Evolutionary conservation across 2,113 vertebrate genomes (phyloP), one percentile per base, ranked within the genome.

Genomic region (Elgaria multicarinata): DNA sequence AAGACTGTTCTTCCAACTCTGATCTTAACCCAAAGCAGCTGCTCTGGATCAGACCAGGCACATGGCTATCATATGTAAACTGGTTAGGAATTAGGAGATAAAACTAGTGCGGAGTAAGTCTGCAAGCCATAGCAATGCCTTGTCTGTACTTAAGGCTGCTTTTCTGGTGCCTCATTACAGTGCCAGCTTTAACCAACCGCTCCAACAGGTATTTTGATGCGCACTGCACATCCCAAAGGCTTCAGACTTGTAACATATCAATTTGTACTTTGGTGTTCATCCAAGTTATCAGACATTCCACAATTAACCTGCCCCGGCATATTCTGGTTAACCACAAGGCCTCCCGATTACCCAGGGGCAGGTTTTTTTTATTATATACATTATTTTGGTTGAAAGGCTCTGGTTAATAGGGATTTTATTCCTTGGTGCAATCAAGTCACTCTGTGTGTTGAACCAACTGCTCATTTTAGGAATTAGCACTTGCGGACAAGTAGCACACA

Each of bases 111-210:
- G 31, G 44, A 44, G 12, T 26, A 44, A 77, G 1, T n/a, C n/a
- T 92, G 66, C 67, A 64, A 39, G 22, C 72, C 39, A 71, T 12
- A 3, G 0, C 20, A 0, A 55, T 36, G 76, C 7, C 50, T 6
- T 39, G n/a, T 31, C 6, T 82, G 26, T 5, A 74, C 89, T 79
- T 81, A 24, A 86, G 87, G 44, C 80, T 76, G 14, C 12, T 66
- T 81, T 82, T 92, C 66, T 75, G 46, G 80, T 62, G 58, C 58
- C 75, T 64, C 66, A 85, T 26, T 31, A 39, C 71, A 90, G 74
- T 16, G 36, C 74, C 18, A 42, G 44, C 9, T 3, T 77, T 13
- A 44, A 28, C 75, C 75, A 31, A 62, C 75, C 46, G 75, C 75
- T 50, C 26, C 2, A 77, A 46, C 26, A 12, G 12, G 24, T 77